Base-by-base conservation (phyloP, 2,888 invertebrate species). In the Papilio gigon region DNA sequence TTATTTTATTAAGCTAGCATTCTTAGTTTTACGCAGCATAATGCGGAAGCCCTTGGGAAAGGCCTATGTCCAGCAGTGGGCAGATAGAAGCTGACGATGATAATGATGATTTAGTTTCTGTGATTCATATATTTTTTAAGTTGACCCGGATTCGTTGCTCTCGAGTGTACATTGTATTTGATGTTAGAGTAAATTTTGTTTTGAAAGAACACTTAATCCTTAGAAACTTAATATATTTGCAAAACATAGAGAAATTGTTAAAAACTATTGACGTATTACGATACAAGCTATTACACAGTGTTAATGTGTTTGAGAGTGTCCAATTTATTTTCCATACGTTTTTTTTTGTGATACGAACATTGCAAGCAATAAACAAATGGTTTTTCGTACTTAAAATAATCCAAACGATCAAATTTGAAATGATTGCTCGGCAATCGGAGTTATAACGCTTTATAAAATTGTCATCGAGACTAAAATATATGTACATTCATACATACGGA, bases 391-490 rank as follows among this genome's bases (percentile, higher is more conserved):
- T 56, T 40, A 65, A 65, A 65, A 40, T 65, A 56, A 56, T 37
- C 17, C 17, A 1, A 14, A 4, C 9, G 30, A 11, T 17, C 9
- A 17, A 53, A 53, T 53, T 37, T 37, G 9, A 53, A 64, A 53
- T 6, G 53, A 27, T 27, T 37, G 63, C 50, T 50, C n/a, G 12
- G 27, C 37, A 37, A n/a, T n/a, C 25, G 40, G 56, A 64, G 37
- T 17, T 63, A 50, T 35, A 63, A 50, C 50, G 35, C 22, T 22
- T 63, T 63, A 63, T 44, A 33, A 56, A 56, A 68, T 70, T 47
- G 65, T 53, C 63, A 47, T 62, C 30, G 47, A 63, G 33, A 63
- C 47, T 63, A 50, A 50, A 37, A 50, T 50, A 50, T 35, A 50
- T 9, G 1, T 47, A 12, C 33, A 17, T 40, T 27, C 27, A 5